These are phyloP conservation scores for Pseudochirops cupreus DNA, from an alignment of 2,797 vertebrate species.

Conservation along the genomic window DNA sequence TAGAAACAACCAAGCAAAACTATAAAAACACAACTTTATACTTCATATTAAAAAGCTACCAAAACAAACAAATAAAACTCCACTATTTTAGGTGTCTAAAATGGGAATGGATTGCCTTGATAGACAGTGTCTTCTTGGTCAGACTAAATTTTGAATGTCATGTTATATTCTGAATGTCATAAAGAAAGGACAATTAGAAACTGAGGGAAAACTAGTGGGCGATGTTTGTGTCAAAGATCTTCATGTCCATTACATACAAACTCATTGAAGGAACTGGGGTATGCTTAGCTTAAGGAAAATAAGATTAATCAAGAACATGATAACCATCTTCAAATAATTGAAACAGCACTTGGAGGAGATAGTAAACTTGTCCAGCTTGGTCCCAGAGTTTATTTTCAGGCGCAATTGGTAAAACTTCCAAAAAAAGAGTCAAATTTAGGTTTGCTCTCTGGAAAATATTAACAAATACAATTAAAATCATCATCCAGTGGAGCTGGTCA, in stretches of 20 bases:
- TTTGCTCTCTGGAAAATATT: background rate
- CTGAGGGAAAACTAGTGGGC: background rate
- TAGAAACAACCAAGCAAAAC: too few relatives aligned
- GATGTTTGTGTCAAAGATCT: background rate
- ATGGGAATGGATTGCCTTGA: background rate
- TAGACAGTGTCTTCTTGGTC: background rate
- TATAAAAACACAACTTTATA: too few relatives aligned
- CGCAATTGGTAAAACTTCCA: background rate
- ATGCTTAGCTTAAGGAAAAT: background rate
- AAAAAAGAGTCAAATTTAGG: background rate
- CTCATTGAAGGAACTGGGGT: background rate
- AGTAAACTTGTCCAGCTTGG: background rate
- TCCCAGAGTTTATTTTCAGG: background rate
- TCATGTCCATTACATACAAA: background rate
- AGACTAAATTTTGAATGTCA: background rate
- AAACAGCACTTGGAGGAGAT: background rate
- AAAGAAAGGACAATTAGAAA: background rate
- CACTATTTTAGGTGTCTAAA: too few relatives aligned
- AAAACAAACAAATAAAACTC: too few relatives aligned
- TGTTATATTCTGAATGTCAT: background rate
- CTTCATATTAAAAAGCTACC: too few relatives aligned
- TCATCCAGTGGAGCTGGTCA: background rate
- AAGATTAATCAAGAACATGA: background rate
- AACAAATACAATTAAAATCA: background rate
- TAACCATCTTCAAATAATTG: background rate